Evolutionary conservation across 2,888 invertebrate genomes (phyloP), one percentile per base, ranked within the genome.

Genomic region (Perizoma flavofasciatum): DNA sequence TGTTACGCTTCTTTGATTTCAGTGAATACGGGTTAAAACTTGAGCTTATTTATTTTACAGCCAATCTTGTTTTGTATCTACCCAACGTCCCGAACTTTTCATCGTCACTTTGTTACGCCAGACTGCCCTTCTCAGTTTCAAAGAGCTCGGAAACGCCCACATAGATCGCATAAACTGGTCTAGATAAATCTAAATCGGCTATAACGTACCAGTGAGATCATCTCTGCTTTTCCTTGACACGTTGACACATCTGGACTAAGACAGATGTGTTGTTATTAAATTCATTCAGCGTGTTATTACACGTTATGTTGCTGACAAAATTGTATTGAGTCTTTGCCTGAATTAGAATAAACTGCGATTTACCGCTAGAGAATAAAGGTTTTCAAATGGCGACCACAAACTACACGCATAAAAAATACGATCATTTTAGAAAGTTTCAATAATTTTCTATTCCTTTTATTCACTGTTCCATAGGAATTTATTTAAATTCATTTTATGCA

Each of bases 171-270:
- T 54, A 61, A 66, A 66, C 69, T 61, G 66, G 67, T 69, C 69
- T 69, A 67, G 69, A 69, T 69, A 65, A 60, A 69, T 69, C 69
- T 69, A 66, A 67, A 69, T 69, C 52, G 63, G 22, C 66, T 61
- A 54, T 61, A 66, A 63, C 49, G 59, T 65, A 64, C 62, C 59
- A 56, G 65, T 70, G 68, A 67, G 68, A 68, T 64, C 64, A 68
- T 70, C 69, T 67, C 49, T 61, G 52, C 59, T 63, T 70, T 68
- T 61, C 68, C 68, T 68, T 70, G 70, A 70, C 70, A 67, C 47
- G 65, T 66, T 63, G 61, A 50, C 49, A 59, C 55, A 44, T 55
- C 44, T 40, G 54, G 52, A 55, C 57, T 61, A 58, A 58, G 64
- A 67, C 64, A 67, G 60, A 65, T 67, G 67, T 64, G 34, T 57